phyloP scores from a whole-genome alignment of 2,113 vertebrate genomes.

The Perca schrenkii region DNA sequence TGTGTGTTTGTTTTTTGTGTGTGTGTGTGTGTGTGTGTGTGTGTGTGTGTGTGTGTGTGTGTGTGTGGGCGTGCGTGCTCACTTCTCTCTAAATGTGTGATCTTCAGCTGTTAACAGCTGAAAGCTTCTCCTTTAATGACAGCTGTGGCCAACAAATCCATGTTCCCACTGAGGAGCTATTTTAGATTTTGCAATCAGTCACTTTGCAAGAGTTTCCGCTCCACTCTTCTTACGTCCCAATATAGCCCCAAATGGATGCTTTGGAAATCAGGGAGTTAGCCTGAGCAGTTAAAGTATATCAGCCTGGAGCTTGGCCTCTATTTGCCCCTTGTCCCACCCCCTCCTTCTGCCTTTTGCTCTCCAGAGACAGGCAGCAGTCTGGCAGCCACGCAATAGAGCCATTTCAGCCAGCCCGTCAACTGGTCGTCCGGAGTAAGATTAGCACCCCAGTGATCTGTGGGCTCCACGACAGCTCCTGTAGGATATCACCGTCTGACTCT shows the following conservation, averaged over 20 bases:
- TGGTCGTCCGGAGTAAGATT: constrained; percentile 58
- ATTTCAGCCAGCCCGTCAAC: constrained; percentile 44
- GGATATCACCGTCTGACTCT: constrained; percentile 51
- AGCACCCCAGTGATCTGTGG: constrained; percentile 47
- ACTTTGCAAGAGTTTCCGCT: constrained; percentile 71
- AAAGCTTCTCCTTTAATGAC: constrained; percentile 63
- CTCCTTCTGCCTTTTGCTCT: constrained; percentile 29
- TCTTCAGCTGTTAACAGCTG: constrained; percentile 61
- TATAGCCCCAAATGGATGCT: constrained; percentile 74
- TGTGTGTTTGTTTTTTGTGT: not conserved
- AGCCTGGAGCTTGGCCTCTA: constrained; percentile 19
- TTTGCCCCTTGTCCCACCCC: constrained; percentile 12
- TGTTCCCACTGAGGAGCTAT: constrained; percentile 66
- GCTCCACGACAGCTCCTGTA: constrained; percentile 34
- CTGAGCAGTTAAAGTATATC: constrained; percentile 41
- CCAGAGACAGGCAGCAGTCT: constrained; percentile 33
- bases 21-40: constrained; percentile 4
- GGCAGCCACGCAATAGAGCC: constrained; percentile 20
- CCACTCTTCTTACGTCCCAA: constrained; percentile 74
- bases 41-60: constrained; percentile 3
- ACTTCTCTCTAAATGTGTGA: constrained; percentile 39
- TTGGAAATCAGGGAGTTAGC: constrained; percentile 58
- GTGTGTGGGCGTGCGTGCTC: constrained; percentile 14
- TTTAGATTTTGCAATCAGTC: constrained; percentile 69
- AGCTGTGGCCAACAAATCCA: constrained; percentile 70